These are phyloP conservation scores for Pionites leucogaster DNA, from an alignment of 2,113 vertebrate species.

Conservation along the genomic window DNA sequence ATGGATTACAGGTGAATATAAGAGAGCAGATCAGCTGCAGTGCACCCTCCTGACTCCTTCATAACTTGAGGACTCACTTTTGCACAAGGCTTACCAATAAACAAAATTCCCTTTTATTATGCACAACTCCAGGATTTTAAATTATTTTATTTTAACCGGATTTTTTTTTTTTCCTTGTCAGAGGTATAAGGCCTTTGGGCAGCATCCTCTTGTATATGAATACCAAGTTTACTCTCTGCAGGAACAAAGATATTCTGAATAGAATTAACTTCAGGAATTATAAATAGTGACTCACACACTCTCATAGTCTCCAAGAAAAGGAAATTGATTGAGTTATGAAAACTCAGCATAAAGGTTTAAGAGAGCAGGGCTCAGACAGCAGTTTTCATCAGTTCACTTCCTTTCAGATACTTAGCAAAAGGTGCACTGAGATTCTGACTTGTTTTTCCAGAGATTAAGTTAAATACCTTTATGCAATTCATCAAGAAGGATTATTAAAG, in stretches of 20 bases:
- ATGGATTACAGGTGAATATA: background rate
- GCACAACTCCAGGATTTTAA: background rate
- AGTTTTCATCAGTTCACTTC: background rate
- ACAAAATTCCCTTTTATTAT: background rate
- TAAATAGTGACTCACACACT: background rate
- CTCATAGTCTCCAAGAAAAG: background rate
- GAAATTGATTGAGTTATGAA: background rate
- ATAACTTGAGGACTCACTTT: background rate
- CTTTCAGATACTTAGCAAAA: background rate
- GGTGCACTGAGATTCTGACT: background rate
- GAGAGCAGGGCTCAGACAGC: background rate
- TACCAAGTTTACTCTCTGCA: background rate
- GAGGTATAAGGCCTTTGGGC: background rate
- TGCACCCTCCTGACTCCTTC: background rate
- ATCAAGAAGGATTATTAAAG: slow-evolving; percentile 14
- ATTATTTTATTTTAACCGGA: background rate
- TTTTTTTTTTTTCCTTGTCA: background rate
- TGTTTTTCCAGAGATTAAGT: slow-evolving; percentile 24
- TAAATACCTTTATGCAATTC: background rate
- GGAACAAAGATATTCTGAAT: background rate
- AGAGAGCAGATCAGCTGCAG: background rate
- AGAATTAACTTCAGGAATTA: background rate
- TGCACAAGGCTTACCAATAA: background rate
- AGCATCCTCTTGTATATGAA: background rate
- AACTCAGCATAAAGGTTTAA: background rate